These are phyloP conservation scores for Orcinus orca DNA, from an alignment of 2,113 vertebrate genomes.

Conservation along the genomic window DNA sequence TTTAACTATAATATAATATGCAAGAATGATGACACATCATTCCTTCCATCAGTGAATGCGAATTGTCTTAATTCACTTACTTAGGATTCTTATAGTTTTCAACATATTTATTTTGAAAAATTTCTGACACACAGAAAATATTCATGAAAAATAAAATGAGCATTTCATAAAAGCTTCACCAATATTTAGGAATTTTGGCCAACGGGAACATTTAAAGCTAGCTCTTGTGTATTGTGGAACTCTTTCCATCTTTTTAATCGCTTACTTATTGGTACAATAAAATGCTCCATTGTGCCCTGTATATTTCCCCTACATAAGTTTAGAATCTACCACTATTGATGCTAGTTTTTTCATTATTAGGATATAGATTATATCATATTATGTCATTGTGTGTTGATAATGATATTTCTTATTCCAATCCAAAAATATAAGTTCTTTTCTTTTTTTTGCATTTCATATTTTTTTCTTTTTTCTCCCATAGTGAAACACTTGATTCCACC, in stretches of 20 bases:
- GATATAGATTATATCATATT: neutral
- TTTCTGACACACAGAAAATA: neutral
- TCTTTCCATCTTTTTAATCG: neutral
- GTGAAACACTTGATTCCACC: neutral
- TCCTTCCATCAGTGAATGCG: neutral
- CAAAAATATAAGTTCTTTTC: neutral
- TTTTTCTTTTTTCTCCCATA: neutral
- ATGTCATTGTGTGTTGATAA: neutral
- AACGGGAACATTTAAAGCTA: neutral
- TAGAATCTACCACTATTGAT: neutral
- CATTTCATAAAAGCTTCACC: neutral
- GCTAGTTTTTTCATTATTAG: neutral
- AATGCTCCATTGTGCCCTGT: neutral
- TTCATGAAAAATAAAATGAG: neutral
- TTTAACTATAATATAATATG: neutral
- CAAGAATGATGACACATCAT: neutral
- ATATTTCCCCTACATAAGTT: neutral
- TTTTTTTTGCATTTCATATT: neutral
- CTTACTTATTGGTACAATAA: neutral
- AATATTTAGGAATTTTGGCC: neutral
- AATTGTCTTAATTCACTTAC: neutral
- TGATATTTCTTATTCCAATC: neutral
- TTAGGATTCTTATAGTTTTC: neutral
- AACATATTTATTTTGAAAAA: neutral
- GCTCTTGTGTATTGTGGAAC: neutral